Conservation (phyloP, 2,888 invertebrate species). For the Podotricha telesiphe region DNA sequence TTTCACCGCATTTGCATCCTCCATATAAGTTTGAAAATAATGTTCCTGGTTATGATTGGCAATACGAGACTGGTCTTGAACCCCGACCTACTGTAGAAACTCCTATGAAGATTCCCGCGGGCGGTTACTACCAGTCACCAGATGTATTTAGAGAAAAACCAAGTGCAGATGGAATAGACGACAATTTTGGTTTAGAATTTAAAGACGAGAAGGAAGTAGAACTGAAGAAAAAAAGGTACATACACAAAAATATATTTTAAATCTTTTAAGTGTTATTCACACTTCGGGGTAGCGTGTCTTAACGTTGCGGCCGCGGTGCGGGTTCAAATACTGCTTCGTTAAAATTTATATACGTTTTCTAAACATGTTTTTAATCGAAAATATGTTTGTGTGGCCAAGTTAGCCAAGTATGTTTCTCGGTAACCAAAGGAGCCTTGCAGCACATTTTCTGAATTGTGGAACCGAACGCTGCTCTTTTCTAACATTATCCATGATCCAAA, state of each 20-base stretch:
- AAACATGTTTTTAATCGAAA: too few relatives aligned
- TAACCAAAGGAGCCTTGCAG: too few relatives aligned
- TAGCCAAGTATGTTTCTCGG: too few relatives aligned
- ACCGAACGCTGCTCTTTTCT: too few relatives aligned
- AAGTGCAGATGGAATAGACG: slow-evolving; percentile 40
- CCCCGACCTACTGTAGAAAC: slow-evolving; percentile 62
- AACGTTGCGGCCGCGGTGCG: too few relatives aligned
- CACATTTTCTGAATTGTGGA: too few relatives aligned
- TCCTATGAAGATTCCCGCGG: slow-evolving; percentile 61
- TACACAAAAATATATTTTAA: background rate
- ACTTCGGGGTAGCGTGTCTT: too few relatives aligned
- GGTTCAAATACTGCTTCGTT: too few relatives aligned
- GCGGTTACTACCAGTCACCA: slow-evolving; percentile 66
- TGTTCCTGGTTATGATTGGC: slow-evolving; percentile 56
- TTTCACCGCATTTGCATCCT: slow-evolving; percentile 18
- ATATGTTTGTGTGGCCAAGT: too few relatives aligned
- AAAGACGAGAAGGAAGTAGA: slow-evolving; percentile 36
- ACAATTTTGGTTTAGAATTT: slow-evolving; percentile 37
- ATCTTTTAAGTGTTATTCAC: too few relatives aligned
- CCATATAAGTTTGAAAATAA: slow-evolving; percentile 65
- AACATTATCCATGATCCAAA: too few relatives aligned
- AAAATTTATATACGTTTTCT: too few relatives aligned
- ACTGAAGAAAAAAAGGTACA: slow-evolving; percentile 52
- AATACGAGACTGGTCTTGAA: slow-evolving; percentile 51
- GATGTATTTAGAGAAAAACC: slow-evolving; percentile 65